A percentile compares a stretch with the other conserved stretches of the same genome.
Evolutionary conservation across 2,888 invertebrate species (phyloP).

Genomic region (Gasteruption jaculator): DNA sequence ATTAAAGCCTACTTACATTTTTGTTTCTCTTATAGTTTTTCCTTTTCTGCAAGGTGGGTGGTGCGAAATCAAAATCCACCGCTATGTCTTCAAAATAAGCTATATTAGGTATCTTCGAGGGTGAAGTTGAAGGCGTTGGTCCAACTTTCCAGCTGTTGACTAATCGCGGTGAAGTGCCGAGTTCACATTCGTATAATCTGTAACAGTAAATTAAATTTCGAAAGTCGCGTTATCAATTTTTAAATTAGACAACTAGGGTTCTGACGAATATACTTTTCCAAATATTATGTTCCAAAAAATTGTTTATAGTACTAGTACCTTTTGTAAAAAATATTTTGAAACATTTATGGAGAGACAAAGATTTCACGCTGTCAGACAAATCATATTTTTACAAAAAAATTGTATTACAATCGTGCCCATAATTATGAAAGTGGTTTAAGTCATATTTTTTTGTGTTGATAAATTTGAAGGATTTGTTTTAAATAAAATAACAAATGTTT

Average conservation of each 20-base stretch:
- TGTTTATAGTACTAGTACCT: no score
- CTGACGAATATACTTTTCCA: neutral
- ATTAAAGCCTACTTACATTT: no score
- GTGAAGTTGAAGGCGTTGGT: conserved; percentile 43
- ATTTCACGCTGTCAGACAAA: no score
- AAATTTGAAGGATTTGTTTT: no score
- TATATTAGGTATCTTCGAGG: conserved; percentile 46
- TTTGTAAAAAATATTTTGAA: no score
- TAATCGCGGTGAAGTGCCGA: conserved; percentile 45
- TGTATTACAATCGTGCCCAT: no score
- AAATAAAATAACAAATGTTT: no score
- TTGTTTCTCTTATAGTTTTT: neutral
- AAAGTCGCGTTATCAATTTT: neutral
- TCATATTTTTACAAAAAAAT: no score
- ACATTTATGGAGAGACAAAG: no score
- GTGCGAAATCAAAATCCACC: conserved; percentile 81
- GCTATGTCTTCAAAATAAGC: conserved; percentile 77
- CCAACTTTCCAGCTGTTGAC: conserved; percentile 56
- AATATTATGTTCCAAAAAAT: neutral
- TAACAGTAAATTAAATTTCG: conserved; percentile 9
- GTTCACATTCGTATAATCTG: conserved; percentile 49
- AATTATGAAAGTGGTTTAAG: no score
- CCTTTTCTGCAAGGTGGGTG: conserved; percentile 47
- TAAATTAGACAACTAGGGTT: neutral
- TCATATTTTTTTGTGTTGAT: no score